Evolutionary conservation across 2,888 invertebrate genomes (phyloP), one percentile per base, ranked within the genome.

Genomic region (Parnassius glacialis): DNA sequence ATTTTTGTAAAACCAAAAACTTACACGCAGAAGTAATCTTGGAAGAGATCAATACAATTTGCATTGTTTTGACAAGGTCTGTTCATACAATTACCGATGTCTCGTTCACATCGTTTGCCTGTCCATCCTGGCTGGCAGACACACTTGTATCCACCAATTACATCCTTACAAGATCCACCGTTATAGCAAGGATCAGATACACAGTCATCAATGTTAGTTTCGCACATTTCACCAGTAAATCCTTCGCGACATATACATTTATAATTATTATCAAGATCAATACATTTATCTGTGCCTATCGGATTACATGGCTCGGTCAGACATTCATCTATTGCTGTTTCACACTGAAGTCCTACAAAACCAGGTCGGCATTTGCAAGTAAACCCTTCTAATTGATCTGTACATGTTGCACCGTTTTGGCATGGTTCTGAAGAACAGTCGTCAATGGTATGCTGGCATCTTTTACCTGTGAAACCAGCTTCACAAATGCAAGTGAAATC

Each of bases 41-140:
- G 95, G 94, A 98, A 98, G 11, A 98, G 93, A 77, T 98, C 95
- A 65, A 98, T 97, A 81, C 98, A 98, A 52, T 92, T 94, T 16
- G 98, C 98, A 78, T 97, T 96, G 81, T 99, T 99, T 80, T 97
- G 96, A 78, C 99, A 99, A 0, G 98, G 98, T 62, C 93, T 93
- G 67, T 95, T 95, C 71, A 94, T 94, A 75, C 98, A 98, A 67
- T 95, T 96, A 57, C 97, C 97, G 59, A 98, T 95, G 80, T 98
- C 98, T 16, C 90, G 92, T 84, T 98, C 97, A 74, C 98, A 98
- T 61, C 95, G 94, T 69, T 93, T 92, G 11, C 98, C 98, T 2
- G 95, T 94, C 98, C 98, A 98, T 53, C 98, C 98, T 0, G 95
- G 94, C 63, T 93, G 94, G 71, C 98, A 98, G 10, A 94, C 84